Percentiles rank a stretch among this genome's conserved stretches.
These are phyloP conservation scores for Aphelenchoides avenae DNA, from an alignment of 1,140 invertebrate species.

Conservation along the genomic window DNA sequence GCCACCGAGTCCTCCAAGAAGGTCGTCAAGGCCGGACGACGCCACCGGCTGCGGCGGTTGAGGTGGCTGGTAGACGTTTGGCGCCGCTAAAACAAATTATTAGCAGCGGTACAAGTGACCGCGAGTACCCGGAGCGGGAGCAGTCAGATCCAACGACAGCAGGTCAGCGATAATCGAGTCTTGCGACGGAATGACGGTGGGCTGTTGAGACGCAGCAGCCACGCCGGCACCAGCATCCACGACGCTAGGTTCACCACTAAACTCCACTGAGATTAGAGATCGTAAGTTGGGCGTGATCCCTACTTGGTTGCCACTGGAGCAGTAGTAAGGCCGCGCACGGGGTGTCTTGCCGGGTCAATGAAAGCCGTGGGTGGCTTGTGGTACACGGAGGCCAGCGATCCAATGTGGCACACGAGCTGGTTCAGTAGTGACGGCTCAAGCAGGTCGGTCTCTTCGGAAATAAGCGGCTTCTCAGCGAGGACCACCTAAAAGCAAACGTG, in stretches of 20 bases:
- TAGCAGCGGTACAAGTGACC: neutral
- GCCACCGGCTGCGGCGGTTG: neutral
- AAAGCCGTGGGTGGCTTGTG: conserved; percentile 98
- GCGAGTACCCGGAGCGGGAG: conserved; percentile 61
- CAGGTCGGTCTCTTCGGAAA: conserved; percentile 97
- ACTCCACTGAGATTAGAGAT: no score
- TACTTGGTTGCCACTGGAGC: neutral
- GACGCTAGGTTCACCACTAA: neutral
- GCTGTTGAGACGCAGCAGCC: conserved; percentile 51
- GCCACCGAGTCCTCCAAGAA: no score
- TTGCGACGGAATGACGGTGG: conserved; percentile 79
- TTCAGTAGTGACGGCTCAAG: conserved; percentile 94
- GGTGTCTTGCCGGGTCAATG: conserved; percentile 73
- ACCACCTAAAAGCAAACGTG: conserved; percentile 64
- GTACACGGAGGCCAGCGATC: conserved; percentile 94
- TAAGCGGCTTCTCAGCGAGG: conserved; percentile 96
- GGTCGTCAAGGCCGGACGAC: conserved; percentile 12
- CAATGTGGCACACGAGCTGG: conserved; percentile 98
- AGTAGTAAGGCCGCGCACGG: conserved; percentile 52
- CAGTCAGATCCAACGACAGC: conserved; percentile 81
- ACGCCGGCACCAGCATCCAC: conserved; percentile 15
- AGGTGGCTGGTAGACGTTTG: no score
- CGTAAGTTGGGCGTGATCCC: no score
- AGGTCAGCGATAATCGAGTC: conserved; percentile 94
- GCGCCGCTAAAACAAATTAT: no score